Conservation (phyloP, 1,140 invertebrate species). For the Brachionus paranguensis region DNA sequence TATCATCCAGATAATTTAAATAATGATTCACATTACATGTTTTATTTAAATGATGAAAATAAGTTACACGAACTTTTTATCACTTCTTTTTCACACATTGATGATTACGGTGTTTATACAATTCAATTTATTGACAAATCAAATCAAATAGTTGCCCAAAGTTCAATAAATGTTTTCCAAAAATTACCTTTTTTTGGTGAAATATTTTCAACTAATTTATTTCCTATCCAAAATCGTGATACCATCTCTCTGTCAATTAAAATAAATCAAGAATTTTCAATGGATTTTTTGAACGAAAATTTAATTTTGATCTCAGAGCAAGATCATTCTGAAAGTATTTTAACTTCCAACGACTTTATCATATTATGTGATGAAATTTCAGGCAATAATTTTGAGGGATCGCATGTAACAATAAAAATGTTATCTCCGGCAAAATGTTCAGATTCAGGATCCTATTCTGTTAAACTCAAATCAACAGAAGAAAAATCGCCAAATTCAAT, state of each 20-base stretch:
- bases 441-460: not conserved
- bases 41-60: not conserved
- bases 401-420: not conserved
- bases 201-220: not conserved
- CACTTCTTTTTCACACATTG: not conserved
- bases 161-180: not conserved
- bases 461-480: not conserved
- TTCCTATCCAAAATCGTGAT: not conserved
- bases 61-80: not conserved
- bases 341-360: not conserved
- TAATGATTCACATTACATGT: not conserved
- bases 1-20: not conserved
- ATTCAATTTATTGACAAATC: not conserved
- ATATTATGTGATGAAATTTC: no score
- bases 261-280: not conserved
- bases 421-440: not conserved
- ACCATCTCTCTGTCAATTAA: not conserved
- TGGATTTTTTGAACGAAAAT: not conserved
- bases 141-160: not conserved
- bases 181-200: not conserved
- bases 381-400: not conserved
- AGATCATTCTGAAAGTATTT: not conserved
- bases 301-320: not conserved
- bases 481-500: not conserved
- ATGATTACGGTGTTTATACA: not conserved